Percentiles rank a stretch among this genome's conserved stretches.
These are phyloP conservation scores for Myioborus melanocephalus DNA, from an alignment of 2,797 vertebrate genomes.

Conservation along the genomic window DNA sequence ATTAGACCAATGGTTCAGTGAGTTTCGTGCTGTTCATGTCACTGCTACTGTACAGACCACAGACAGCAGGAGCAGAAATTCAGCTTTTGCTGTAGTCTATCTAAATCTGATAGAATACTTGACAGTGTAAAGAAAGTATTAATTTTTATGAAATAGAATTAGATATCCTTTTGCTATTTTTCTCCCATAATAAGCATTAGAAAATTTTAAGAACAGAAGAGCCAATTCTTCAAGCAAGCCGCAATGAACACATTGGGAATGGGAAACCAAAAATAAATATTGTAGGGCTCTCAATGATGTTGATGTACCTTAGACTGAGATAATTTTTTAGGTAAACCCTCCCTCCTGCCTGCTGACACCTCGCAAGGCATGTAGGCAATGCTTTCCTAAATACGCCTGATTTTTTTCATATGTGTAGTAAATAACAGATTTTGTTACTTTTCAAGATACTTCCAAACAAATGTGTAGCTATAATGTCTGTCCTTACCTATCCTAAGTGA, in stretches of 20 bases:
- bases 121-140: neutral
- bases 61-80: neutral
- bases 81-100: neutral
- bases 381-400: neutral
- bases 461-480: neutral
- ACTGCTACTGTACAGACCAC: neutral
- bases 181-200: neutral
- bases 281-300: neutral
- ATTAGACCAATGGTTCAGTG: neutral
- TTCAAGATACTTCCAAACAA: neutral
- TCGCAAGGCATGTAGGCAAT: neutral
- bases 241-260: neutral
- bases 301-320: neutral
- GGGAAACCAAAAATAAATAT: slow-evolving; percentile 37
- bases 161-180: neutral
- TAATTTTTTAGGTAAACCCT: neutral
- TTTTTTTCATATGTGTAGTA: neutral
- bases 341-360: neutral
- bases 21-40: neutral
- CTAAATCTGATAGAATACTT: neutral
- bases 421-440: neutral
- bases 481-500: neutral
- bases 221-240: neutral
- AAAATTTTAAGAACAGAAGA: neutral
- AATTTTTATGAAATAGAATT: neutral